Conservation (phyloP, 2,797 vertebrate genomes). For the Vespertilio murinus region DNA sequence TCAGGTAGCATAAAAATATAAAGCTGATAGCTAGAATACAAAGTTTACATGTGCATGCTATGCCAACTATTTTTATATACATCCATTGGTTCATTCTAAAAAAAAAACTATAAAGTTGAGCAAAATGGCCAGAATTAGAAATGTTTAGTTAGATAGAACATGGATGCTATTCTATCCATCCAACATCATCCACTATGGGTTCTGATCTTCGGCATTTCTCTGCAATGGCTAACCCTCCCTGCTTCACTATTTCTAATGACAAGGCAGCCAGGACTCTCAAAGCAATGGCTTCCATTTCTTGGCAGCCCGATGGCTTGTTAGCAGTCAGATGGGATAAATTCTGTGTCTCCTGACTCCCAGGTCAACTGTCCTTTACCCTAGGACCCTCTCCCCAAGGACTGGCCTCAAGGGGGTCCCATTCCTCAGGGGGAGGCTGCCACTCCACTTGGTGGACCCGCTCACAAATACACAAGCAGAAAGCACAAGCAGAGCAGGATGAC, state of each 20-base stretch:
- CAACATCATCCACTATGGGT: not conserved
- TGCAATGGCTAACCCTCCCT: not conserved
- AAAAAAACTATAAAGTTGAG: not conserved
- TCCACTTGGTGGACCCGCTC: not conserved
- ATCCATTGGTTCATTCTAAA: not conserved
- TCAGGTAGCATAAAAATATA: not conserved
- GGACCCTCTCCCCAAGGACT: not conserved
- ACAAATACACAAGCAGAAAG: slow-evolving; percentile 27
- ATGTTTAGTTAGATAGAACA: not conserved
- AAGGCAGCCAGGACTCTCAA: not conserved
- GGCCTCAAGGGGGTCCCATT: not conserved
- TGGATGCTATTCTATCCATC: not conserved
- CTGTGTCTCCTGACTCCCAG: not conserved
- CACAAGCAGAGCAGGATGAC: slow-evolving; percentile 16
- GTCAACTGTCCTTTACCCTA: not conserved
- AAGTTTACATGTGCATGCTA: not conserved
- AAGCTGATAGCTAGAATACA: not conserved
- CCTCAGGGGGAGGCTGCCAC: not conserved
- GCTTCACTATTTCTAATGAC: not conserved
- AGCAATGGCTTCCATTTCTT: not conserved
- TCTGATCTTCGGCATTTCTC: not conserved
- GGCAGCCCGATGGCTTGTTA: not conserved
- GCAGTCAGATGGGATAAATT: not conserved
- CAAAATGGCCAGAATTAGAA: not conserved
- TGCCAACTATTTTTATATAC: not conserved